Percentiles rank a stretch among this genome's conserved stretches.
Conservation (phyloP, 2,797 vertebrate genomes). For the Microctenopoma stevenorrisi region DNA sequence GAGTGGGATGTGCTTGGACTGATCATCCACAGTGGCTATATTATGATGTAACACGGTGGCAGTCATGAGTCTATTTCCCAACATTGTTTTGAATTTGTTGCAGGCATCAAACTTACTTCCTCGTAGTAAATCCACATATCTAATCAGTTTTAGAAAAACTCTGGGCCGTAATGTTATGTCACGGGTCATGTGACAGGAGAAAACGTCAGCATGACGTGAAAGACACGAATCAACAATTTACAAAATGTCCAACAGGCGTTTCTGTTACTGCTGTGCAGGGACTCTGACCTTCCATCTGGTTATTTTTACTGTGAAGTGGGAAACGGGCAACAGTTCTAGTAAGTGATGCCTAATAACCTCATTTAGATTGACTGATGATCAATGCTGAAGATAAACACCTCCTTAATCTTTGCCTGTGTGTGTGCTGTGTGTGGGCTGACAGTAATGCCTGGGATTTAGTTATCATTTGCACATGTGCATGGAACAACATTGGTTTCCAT, state of each 20-base stretch:
- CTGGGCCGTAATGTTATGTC: not conserved
- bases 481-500: not conserved
- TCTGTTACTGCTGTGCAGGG: not conserved
- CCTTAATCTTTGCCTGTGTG: conserved; percentile 3
- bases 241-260: not conserved
- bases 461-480: conserved; percentile 4
- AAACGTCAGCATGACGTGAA: not conserved
- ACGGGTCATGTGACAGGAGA: not conserved
- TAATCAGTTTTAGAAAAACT: no score
- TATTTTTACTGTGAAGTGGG: not conserved
- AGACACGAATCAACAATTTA: not conserved
- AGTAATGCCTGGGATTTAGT: conserved; percentile 6
- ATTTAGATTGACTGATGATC: conserved; percentile 3
- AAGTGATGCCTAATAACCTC: not conserved
- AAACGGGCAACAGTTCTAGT: conserved; percentile 12
- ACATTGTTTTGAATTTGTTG: no score
- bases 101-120: no score
- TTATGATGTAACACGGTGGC: no score
- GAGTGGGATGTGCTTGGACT: no score
- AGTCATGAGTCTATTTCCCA: no score
- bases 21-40: no score
- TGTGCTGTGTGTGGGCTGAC: conserved; percentile 14
- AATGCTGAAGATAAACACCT: conserved; percentile 18
- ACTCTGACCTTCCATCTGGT: not conserved
- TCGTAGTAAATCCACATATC: no score